Evolutionary conservation across 2,888 invertebrate species (phyloP).

Genomic region (Eutolmus rufibarbis): DNA sequence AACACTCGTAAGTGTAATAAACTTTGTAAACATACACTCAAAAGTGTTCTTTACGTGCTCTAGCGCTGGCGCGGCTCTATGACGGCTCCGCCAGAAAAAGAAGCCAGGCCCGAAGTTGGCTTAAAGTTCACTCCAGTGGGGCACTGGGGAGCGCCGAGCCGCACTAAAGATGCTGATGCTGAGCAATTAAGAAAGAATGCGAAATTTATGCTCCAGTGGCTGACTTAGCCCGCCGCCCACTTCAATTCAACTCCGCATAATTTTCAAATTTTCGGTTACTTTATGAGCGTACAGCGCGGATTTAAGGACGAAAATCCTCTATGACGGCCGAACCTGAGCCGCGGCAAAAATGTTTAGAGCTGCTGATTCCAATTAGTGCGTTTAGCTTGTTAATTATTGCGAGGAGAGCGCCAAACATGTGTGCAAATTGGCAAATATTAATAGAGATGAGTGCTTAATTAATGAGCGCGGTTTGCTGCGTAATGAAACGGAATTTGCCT

Average conservation of each 20-base stretch:
- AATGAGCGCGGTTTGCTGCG: neutral
- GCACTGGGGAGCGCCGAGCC: neutral
- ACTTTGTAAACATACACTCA: constrained; percentile 43
- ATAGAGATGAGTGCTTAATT: neutral
- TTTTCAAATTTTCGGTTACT: constrained; percentile 5
- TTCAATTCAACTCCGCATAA: neutral
- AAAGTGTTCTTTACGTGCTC: constrained; percentile 26
- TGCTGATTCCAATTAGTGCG: constrained; percentile 13
- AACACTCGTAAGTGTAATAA: constrained; percentile 48
- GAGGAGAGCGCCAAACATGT: neutral
- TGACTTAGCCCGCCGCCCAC: neutral
- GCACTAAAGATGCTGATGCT: constrained; percentile 15
- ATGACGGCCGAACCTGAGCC: neutral
- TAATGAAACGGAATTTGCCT: neutral
- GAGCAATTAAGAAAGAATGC: constrained; percentile 28
- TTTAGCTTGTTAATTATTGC: constrained; percentile 3
- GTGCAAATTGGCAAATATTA: neutral
- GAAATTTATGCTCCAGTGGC: constrained; percentile 13
- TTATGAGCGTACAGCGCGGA: neutral
- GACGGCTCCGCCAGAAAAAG: neutral
- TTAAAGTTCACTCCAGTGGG: constrained; percentile 15
- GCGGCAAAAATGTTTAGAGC: neutral
- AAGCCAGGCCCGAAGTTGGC: neutral
- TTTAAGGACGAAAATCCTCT: neutral
- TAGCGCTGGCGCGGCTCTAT: neutral